phyloP scores from a whole-genome alignment of 2,113 vertebrate species.

The Burhinus oedicnemus region DNA sequence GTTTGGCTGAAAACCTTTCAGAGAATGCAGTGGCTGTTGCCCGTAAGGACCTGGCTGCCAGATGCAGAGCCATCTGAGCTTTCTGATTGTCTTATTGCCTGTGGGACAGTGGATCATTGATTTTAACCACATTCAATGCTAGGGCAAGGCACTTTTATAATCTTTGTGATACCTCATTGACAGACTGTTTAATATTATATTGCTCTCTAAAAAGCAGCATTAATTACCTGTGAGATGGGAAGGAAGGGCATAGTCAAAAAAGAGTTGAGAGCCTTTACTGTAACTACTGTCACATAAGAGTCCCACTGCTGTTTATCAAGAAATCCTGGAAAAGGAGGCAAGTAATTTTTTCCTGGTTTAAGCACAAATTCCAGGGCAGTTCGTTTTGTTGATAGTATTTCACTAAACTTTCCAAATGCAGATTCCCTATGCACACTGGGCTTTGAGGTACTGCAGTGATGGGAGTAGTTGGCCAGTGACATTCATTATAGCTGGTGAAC shows the following conservation, averaged over 20 bases:
- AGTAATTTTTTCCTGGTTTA: background rate
- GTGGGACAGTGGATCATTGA: background rate
- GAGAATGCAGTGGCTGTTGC: background rate
- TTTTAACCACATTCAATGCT: slow-evolving; percentile 35
- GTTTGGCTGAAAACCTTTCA: background rate
- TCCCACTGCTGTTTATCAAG: background rate
- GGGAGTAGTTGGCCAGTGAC: background rate
- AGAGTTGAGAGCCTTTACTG: background rate
- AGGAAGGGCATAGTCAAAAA: background rate
- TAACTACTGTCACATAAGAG: background rate
- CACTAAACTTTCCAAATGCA: background rate
- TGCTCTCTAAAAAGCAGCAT: slow-evolving; percentile 26
- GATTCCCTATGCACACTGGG: background rate
- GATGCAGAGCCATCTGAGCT: background rate
- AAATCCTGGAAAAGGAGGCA: background rate
- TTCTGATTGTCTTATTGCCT: background rate
- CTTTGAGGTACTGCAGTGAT: background rate
- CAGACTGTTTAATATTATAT: slow-evolving; percentile 46
- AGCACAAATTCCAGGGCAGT: background rate
- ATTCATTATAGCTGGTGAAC: slow-evolving; percentile 9
- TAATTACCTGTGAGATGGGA: slow-evolving; percentile 26
- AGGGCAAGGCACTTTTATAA: slow-evolving; percentile 12
- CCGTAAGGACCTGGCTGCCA: background rate
- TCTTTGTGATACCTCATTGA: slow-evolving; percentile 22
- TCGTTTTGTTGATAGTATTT: background rate